Conservation (phyloP, 2,113 vertebrate species). For the Otocyon megalotis region DNA sequence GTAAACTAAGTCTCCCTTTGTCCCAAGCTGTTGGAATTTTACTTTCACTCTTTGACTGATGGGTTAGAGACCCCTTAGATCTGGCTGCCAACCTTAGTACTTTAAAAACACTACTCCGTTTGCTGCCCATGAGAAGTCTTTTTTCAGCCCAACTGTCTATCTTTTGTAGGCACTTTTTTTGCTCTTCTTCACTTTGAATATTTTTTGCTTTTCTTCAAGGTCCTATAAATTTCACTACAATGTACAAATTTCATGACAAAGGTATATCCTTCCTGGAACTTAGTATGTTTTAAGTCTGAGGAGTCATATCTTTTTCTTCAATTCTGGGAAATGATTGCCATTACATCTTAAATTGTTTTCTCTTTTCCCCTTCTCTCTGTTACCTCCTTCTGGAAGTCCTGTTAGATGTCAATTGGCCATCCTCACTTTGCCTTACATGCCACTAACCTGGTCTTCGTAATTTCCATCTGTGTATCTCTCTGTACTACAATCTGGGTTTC, state of each 20-base stretch:
- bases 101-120: neutral
- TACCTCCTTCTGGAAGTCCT: conserved; percentile 5
- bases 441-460: neutral
- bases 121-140: neutral
- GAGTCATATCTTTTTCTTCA: neutral
- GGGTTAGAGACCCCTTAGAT: neutral
- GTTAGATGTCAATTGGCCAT: neutral
- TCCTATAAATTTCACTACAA: neutral
- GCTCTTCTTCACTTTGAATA: neutral
- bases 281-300: neutral
- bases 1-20: neutral
- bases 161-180: neutral
- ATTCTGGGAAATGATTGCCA: neutral
- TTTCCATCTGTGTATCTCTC: conserved; percentile 26
- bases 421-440: neutral
- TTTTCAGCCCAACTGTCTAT: neutral
- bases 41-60: neutral
- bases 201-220: neutral
- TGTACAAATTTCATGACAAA: neutral
- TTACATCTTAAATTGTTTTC: neutral
- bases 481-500: neutral
- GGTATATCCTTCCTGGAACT: neutral
- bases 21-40: neutral
- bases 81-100: neutral
- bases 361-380: neutral